Base-by-base conservation (phyloP, 2,888 invertebrate species). In the Drosophila cracens region DNA sequence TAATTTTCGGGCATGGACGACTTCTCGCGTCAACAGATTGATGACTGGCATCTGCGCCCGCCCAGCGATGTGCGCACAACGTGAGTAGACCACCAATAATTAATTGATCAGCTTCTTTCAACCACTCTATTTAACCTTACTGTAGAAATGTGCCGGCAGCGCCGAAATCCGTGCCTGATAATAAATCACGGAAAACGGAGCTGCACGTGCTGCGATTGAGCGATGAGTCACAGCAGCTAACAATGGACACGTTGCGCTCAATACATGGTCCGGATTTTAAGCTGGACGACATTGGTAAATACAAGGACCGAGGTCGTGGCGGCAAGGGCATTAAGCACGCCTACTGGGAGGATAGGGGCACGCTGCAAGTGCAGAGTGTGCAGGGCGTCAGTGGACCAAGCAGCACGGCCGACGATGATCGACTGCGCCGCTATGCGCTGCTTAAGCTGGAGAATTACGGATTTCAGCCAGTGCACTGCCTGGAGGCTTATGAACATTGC, bases 331-430 rank as follows among this genome's bases (percentile, higher is more conserved):
- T 97, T 40, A 94, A 95, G 48, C 95, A 95, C 79, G 95, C 95
- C 29, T 97, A 95, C 92, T 97, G 97, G 97, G 94, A 96, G 93
- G 96, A 96, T 84, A 94, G 96, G 78, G 96, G 97, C 7, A 96
- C 95, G 83, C 94, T 97, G 13, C 94, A 97, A 13, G 96, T 97
- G 1, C 96, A 96, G 63, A 90, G 93, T 40, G 90, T 92, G 0
- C 82, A 89, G 36, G 90, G 89, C 1, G 79, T 89, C 4, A 82
- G 70, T 25, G 7, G 94, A 0, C 91, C 94, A 73, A 67, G 64
- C 16, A 57, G 66, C 52, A 66, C 58, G 2, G 70, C 76, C 48
- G 94, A 95, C 8, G 95, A 95, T 33, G 95, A 96, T 67, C 94
- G 96, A 67, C 93, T 96, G 21, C 94, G 95, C 85, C 94, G 95